phyloP scores from a whole-genome alignment of 2,888 invertebrate genomes.

The Julus scandinavius region DNA sequence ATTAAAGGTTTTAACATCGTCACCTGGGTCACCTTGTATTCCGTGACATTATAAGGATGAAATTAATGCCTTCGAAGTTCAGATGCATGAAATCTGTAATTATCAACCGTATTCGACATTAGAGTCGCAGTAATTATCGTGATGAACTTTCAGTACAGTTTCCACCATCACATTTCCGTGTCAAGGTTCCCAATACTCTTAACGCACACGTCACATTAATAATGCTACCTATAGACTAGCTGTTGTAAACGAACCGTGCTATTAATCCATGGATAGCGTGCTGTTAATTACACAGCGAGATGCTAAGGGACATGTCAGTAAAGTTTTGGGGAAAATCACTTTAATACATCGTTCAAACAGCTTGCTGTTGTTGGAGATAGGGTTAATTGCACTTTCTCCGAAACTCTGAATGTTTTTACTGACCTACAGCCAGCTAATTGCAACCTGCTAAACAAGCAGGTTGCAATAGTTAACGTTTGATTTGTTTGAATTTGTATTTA shows the following conservation, averaged over 20 bases:
- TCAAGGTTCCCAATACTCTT: neutral
- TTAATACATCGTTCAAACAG: neutral
- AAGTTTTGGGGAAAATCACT: neutral
- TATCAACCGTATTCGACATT: neutral
- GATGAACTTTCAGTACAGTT: neutral
- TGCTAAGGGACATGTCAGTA: neutral
- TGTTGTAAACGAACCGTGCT: neutral
- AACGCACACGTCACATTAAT: neutral
- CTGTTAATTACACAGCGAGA: neutral
- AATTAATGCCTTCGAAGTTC: neutral
- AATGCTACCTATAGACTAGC: neutral
- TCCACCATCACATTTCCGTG: neutral
- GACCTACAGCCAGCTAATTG: too few species aligned
- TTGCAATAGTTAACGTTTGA: too few species aligned
- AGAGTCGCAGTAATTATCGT: neutral
- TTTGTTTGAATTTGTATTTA: too few species aligned
- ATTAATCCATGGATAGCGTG: neutral
- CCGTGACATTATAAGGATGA: neutral
- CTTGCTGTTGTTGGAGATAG: neutral
- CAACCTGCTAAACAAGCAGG: too few species aligned
- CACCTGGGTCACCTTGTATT: neutral
- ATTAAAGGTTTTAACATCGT: too few species aligned
- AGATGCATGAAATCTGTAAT: neutral
- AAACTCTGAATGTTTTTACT: too few species aligned
- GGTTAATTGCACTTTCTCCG: neutral